phyloP scores from a whole-genome alignment of 2,888 invertebrate species.

The Athalia cordata region DNA sequence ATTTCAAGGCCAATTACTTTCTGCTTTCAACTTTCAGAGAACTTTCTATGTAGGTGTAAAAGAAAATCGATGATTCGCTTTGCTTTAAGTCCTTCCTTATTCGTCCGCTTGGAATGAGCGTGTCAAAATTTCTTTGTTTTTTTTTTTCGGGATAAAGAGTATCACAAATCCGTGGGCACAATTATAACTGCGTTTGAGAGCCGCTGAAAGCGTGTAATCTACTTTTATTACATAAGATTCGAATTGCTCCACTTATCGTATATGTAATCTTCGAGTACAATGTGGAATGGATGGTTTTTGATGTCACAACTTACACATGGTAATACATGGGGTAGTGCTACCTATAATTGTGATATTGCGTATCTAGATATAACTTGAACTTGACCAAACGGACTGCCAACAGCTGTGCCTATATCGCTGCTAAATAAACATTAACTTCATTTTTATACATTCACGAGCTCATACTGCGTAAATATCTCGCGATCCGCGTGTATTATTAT shows the following conservation, averaged over 20 bases:
- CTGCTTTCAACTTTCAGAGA: too few relatives aligned
- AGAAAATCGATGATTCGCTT: too few relatives aligned
- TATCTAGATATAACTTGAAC: conserved; percentile 2
- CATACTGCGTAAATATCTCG: conserved; percentile 7
- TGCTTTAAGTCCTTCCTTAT: too few relatives aligned
- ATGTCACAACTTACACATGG: conserved; percentile 18
- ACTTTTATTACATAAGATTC: conserved; percentile 39
- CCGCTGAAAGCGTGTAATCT: conserved; percentile 16
- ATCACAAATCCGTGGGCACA: too few relatives aligned
- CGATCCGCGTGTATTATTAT: neutral
- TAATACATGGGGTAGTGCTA: neutral
- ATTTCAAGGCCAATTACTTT: too few relatives aligned
- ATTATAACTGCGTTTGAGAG: conserved; percentile 4
- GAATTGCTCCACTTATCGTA: conserved; percentile 12
- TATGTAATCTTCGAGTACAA: conserved; percentile 25
- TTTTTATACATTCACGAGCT: neutral
- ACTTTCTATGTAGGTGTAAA: too few relatives aligned
- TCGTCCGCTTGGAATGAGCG: too few relatives aligned
- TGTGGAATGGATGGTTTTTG: conserved; percentile 6
- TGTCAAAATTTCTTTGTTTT: too few relatives aligned
- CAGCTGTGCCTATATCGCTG: conserved; percentile 6
- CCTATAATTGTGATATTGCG: conserved; percentile 25
- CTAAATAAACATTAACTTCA: conserved; percentile 13
- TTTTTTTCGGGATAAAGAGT: too few relatives aligned
- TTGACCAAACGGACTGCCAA: conserved; percentile 11